Evolutionary conservation across 2,888 invertebrate species (phyloP).

Genomic region (Pomacea canaliculata): DNA sequence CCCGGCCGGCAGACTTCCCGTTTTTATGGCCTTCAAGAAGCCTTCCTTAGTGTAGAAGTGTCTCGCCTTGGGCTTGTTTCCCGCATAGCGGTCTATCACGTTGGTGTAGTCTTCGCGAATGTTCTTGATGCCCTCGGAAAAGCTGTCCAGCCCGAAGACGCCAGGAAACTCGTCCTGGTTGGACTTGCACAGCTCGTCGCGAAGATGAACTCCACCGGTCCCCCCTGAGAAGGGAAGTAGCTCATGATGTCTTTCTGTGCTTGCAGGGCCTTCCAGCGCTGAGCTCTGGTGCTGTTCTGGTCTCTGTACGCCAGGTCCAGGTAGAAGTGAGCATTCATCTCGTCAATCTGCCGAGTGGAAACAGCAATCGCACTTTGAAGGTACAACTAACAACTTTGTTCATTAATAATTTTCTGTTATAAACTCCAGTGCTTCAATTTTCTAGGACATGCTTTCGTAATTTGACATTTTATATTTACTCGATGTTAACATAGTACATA

Average conservation of each 20-base stretch:
- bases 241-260: slow-evolving; percentile 38
- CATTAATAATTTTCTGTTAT: too few relatives aligned
- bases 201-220: slow-evolving; percentile 49
- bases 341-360: slow-evolving; percentile 29
- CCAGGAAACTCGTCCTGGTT: slow-evolving; percentile 59
- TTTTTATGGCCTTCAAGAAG: slow-evolving; percentile 50
- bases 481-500: too few relatives aligned
- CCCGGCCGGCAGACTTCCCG: slow-evolving; percentile 60
- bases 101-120: slow-evolving; percentile 33
- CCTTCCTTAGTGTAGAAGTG: slow-evolving; percentile 62
- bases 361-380: not conserved
- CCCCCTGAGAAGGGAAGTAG: slow-evolving; percentile 16
- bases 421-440: too few relatives aligned
- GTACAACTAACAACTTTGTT: too few relatives aligned
- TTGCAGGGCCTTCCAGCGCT: slow-evolving; percentile 55
- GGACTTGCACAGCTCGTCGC: slow-evolving; percentile 52
- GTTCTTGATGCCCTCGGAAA: slow-evolving; percentile 57
- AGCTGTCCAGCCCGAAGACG: slow-evolving; percentile 53
- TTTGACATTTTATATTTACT: too few relatives aligned
- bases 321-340: slow-evolving; percentile 58
- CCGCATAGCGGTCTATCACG: slow-evolving; percentile 24
- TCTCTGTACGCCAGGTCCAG: slow-evolving; percentile 54
- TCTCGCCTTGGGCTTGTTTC: slow-evolving; percentile 31
- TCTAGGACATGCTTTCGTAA: too few relatives aligned
- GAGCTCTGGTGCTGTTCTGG: slow-evolving; percentile 45